Percentiles rank a stretch among this genome's conserved stretches.
These are phyloP conservation scores for Psammodynastes pulverulentus DNA, from an alignment of 2,113 vertebrate genomes.

Conservation along the genomic window DNA sequence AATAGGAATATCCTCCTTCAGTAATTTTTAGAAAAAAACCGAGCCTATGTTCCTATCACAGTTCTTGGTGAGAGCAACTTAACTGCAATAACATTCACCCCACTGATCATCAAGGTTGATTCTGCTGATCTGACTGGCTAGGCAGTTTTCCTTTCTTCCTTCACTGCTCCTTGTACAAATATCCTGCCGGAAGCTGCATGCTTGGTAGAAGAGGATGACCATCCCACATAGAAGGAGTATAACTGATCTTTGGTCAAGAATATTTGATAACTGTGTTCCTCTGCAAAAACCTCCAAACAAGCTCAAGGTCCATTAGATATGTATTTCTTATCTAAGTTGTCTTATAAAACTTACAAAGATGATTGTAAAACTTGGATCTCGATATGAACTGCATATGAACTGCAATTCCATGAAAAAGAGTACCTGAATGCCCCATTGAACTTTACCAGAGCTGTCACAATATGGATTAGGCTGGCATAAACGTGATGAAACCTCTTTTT, in stretches of 20 bases:
- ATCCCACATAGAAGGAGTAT: background rate
- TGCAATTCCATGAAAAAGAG: background rate
- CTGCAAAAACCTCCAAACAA: background rate
- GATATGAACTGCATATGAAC: constrained; percentile 8
- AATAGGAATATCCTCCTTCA: background rate
- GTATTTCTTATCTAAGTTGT: background rate
- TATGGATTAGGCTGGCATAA: background rate
- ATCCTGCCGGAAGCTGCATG: background rate
- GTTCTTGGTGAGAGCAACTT: background rate
- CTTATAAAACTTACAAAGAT: background rate
- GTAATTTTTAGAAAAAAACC: background rate
- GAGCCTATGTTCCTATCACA: background rate
- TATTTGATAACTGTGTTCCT: background rate
- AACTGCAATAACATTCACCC: background rate
- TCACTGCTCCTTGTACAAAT: background rate
- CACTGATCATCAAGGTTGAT: background rate
- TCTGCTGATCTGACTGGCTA: background rate
- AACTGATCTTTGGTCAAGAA: background rate
- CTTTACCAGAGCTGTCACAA: background rate
- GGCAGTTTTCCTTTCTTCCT: background rate
- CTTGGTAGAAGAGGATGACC: background rate
- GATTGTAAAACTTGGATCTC: too few relatives aligned
- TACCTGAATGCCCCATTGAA: background rate
- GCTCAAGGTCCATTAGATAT: background rate
- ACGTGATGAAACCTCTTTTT: background rate